phyloP scores from a whole-genome alignment of 2,888 invertebrate species.

The Rhingia campestris region DNA sequence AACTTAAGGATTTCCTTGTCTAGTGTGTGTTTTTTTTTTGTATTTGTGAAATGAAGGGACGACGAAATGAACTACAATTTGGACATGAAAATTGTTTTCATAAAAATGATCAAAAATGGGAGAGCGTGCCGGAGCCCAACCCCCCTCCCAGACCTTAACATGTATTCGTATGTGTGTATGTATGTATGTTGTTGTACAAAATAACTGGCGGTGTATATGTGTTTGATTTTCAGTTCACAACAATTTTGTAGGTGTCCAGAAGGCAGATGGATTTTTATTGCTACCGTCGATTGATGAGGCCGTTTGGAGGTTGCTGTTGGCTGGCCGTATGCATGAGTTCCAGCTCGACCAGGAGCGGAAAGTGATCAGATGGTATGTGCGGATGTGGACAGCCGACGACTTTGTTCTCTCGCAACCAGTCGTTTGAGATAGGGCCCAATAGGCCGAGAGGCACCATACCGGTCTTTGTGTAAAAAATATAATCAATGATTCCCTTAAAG shows the following conservation, averaged over 20 bases:
- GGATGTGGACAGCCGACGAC: constrained; percentile 99
- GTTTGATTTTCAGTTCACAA: constrained; percentile 71
- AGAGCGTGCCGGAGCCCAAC: constrained; percentile 6
- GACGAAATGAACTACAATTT: constrained; percentile 37
- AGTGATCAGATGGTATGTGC: constrained; percentile 98
- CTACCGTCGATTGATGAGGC: constrained; percentile 93
- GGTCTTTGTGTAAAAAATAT: constrained; percentile 98
- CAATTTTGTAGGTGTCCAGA: constrained; percentile 64
- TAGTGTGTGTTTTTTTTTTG: constrained; percentile 13
- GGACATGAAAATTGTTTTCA: constrained; percentile 34
- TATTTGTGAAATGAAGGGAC: constrained; percentile 52
- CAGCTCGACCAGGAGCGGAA: constrained; percentile 94
- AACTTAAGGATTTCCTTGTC: constrained; percentile 54
- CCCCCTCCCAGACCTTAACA: constrained; percentile 17
- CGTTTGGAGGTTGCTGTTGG: constrained; percentile 88
- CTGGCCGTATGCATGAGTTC: constrained; percentile 92
- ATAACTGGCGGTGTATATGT: constrained; percentile 58
- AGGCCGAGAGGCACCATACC: constrained; percentile 97
- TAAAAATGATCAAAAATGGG: constrained; percentile 33
- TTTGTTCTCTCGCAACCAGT: constrained; percentile 97
- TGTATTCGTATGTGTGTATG: constrained; percentile 26
- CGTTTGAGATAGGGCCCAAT: constrained; percentile 95
- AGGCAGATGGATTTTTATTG: constrained; percentile 83
- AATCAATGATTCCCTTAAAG: constrained; percentile 99
- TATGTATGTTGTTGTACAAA: constrained; percentile 8